A percentile compares a stretch with the other conserved stretches of the same genome.
Conservation (phyloP, 2,113 vertebrate genomes). For the Danio rerio region DNA sequence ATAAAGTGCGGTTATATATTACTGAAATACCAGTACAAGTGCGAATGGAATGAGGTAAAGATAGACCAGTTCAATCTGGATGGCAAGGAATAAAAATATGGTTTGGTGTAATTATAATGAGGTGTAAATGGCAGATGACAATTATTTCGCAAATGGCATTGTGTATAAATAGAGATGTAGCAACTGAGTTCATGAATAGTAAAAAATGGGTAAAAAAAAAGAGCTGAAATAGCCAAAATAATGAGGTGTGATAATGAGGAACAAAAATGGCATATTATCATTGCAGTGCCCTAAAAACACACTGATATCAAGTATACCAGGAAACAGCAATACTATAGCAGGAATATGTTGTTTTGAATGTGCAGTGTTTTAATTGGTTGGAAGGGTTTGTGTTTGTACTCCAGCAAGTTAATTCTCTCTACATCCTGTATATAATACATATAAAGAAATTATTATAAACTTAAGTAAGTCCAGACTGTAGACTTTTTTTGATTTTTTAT, state of each 20-base stretch:
- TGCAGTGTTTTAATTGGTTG: background rate
- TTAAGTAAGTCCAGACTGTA: too few relatives aligned
- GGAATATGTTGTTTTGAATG: background rate
- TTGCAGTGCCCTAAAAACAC: background rate
- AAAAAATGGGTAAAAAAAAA: background rate
- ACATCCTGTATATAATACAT: too few relatives aligned
- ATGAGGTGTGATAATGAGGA: background rate
- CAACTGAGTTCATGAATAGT: background rate
- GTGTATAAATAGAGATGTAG: background rate
- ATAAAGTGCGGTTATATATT: slow-evolving; percentile 2
- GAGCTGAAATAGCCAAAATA: background rate
- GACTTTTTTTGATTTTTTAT: too few relatives aligned
- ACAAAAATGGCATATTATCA: slow-evolving; percentile 5
- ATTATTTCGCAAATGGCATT: background rate
- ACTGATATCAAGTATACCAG: background rate
- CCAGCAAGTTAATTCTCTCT: background rate
- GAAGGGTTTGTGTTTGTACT: too few relatives aligned
- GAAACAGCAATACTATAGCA: background rate
- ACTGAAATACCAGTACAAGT: background rate
- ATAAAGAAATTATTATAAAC: too few relatives aligned
- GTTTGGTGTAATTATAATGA: background rate
- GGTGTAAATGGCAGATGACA: background rate
- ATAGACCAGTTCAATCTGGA: background rate
- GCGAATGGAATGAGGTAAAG: background rate
- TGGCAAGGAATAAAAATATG: background rate